Evolutionary conservation across 2,113 vertebrate species (phyloP).

Genomic region (Malurus cyaneus): DNA sequence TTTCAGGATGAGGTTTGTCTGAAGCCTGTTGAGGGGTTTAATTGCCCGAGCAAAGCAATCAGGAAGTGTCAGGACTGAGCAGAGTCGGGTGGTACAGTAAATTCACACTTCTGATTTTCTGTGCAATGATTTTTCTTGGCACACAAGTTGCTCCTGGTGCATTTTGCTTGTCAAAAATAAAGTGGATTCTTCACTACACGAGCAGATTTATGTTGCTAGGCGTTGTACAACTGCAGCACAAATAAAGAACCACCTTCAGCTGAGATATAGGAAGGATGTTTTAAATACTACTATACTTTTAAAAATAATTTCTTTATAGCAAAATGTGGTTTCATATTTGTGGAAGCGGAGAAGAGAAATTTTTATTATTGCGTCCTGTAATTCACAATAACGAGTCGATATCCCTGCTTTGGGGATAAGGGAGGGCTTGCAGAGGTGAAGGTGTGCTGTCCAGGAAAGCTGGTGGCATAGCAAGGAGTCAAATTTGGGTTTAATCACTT

Average conservation of each 20-base stretch:
- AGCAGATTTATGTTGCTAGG: neutral
- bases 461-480: neutral
- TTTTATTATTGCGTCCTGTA: neutral
- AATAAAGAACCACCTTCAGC: neutral
- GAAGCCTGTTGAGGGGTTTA: neutral
- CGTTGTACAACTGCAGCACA: accelerated
- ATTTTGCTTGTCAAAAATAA: neutral
- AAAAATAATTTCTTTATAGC: neutral
- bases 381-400: neutral
- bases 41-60: neutral
- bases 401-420: neutral
- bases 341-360: neutral
- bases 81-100: neutral
- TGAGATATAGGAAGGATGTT: neutral
- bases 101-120: neutral
- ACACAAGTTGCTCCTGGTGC: neutral
- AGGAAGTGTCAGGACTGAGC: neutral
- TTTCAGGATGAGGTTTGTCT: neutral
- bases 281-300: neutral
- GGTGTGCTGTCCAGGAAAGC: neutral
- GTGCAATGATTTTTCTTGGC: neutral
- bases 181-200: neutral
- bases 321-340: neutral
- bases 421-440: neutral
- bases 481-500: neutral